These are phyloP conservation scores for Maniola hyperantus DNA, from an alignment of 2,888 invertebrate species.

Conservation along the genomic window DNA sequence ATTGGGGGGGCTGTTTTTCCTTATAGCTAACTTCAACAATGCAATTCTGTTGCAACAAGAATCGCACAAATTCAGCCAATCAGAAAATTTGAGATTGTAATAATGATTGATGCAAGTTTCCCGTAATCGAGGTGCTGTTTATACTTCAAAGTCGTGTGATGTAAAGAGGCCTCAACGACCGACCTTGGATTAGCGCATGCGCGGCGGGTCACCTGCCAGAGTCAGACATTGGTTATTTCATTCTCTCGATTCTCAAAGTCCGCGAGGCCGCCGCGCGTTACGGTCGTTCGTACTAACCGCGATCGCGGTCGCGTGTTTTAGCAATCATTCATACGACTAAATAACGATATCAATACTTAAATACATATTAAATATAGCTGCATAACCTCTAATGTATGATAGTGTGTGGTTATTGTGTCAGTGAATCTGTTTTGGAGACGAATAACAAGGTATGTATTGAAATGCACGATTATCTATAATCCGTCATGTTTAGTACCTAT, in stretches of 20 bases:
- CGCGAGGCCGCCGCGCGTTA: conserved; percentile 56
- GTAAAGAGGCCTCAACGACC: conserved; percentile 50
- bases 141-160: conserved; percentile 24
- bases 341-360: neutral
- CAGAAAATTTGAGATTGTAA: too few species aligned
- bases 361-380: neutral
- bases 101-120: too few species aligned
- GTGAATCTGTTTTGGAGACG: conserved; percentile 7
- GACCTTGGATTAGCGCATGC: conserved; percentile 71
- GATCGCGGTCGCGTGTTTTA: conserved; percentile 24
- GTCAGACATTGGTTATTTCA: conserved; percentile 47
- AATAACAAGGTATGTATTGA: conserved; percentile 10
- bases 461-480: conserved; percentile 11
- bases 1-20: too few species aligned
- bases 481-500: neutral
- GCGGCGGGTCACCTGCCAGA: conserved; percentile 52
- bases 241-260: conserved; percentile 48
- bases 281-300: conserved; percentile 30
- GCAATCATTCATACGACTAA: neutral
- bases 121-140: too few species aligned
- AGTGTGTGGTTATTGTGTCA: conserved; percentile 5
- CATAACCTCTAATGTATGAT: conserved; percentile 2
- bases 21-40: too few species aligned
- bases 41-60: too few species aligned
- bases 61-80: too few species aligned